Base-by-base conservation (phyloP, 1,140 invertebrate species). In the Sycobia sp. region DNA sequence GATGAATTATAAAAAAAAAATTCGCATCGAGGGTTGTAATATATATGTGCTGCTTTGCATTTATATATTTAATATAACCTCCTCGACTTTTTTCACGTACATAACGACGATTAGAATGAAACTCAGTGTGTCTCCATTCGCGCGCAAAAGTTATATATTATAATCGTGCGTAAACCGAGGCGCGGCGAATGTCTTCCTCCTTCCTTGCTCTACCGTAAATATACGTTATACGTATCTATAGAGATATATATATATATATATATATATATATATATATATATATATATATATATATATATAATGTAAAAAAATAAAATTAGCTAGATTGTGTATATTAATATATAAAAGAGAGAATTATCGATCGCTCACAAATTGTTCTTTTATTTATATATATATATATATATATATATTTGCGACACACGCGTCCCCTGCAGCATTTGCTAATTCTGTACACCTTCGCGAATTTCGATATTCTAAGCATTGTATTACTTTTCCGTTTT, bases 241-340 rank as follows among this genome's bases (percentile, higher is more conserved):
- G n/a, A n/a, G n/a, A n/a, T n/a, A n/a, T n/a, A n/a, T n/a, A n/a
- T n/a, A n/a, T n/a, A n/a, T n/a, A 73, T 71, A 75, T 73, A 70
- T 74, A 67, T 57, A 58, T 68, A 67, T 56, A 58, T 55, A 68
- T 67, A 62, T 71, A 71, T 75, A 73, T 72, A 70, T 68, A 67
- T 69, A 76, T 76, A 77, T 73, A 73, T 74, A 74, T 77, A 74
- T 74, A 76, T 76, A 68, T 69, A 72, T 77, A 75, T 62, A 77
- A 73, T 76, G 71, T 73, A 75, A 76, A 76, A 73, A 53, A 59
- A 69, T 67, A 67, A 51, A n/a, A n/a, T n/a, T n/a, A n/a, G n/a
- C n/a, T n/a, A n/a, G n/a, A n/a, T 38, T 36, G 10, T 51, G 73
- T 72, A 54, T n/a, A n/a, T n/a, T n/a, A n/a, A n/a, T n/a, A n/a